phyloP scores from a whole-genome alignment of 2,888 invertebrate species.

The Nomada lathburiana region DNA sequence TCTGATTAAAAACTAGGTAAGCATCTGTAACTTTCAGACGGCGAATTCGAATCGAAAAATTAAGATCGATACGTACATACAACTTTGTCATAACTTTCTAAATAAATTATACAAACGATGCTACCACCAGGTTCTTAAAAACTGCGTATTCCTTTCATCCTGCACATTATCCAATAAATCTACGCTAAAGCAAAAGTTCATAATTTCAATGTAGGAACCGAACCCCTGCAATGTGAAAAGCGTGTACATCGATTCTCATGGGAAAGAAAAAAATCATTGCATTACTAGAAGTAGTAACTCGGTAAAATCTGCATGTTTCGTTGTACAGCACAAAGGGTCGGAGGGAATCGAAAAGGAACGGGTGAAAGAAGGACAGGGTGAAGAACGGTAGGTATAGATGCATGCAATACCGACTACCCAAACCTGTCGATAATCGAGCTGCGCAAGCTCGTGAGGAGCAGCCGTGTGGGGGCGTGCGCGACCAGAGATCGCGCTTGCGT shows the following conservation, averaged over 20 bases:
- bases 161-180: no score
- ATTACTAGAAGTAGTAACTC: not conserved
- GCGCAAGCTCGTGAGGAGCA: conserved; percentile 47
- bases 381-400: conserved; percentile 27
- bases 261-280: not conserved
- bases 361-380: not conserved
- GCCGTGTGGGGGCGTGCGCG: conserved; percentile 59
- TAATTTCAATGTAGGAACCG: not conserved
- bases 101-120: not conserved
- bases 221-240: not conserved
- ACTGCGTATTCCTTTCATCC: no score
- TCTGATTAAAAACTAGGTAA: conserved; percentile 1
- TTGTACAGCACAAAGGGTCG: conserved; percentile 22
- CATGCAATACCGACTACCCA: conserved; percentile 43
- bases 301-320: conserved; percentile 4
- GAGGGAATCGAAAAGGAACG: not conserved
- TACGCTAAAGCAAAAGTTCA: not conserved
- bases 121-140: no score
- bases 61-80: not conserved
- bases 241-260: not conserved
- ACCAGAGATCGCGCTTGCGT: conserved; percentile 72
- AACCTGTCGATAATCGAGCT: conserved; percentile 69
- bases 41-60: not conserved
- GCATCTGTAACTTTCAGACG: not conserved
- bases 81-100: not conserved